Percentiles rank a stretch among this genome's conserved stretches.
Conservation (phyloP, 2,113 vertebrate species). For the Coregonus clupeaformis region DNA sequence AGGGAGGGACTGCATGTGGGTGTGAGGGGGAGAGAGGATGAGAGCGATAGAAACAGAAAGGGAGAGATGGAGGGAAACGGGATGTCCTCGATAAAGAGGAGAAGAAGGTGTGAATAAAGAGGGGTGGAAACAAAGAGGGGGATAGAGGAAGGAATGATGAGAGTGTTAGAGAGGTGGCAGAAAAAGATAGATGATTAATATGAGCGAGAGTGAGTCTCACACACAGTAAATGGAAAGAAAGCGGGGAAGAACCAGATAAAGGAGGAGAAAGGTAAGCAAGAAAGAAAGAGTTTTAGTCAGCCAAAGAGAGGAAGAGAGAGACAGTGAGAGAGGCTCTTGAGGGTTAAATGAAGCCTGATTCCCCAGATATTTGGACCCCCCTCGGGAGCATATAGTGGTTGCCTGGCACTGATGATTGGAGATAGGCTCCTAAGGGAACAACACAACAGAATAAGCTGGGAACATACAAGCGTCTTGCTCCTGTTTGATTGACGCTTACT, state of each 20-base stretch:
- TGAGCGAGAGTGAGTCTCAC: not conserved
- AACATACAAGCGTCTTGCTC: slow-evolving; percentile 1
- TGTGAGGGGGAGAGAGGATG: not conserved
- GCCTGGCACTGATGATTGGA: slow-evolving; percentile 30
- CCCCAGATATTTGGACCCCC: slow-evolving; percentile 7
- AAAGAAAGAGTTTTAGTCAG: slow-evolving; percentile 14
- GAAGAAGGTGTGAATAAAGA: not conserved
- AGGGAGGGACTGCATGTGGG: not conserved
- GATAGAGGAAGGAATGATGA: not conserved
- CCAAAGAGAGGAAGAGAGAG: not conserved
- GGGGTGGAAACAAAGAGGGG: not conserved
- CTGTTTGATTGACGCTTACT: not conserved
- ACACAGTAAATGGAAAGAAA: not conserved
- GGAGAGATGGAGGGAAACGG: not conserved
- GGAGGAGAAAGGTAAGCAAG: not conserved
- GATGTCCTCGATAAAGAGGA: not conserved
- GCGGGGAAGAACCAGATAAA: not conserved
- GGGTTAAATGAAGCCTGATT: slow-evolving; percentile 13
- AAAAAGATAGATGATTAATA: not conserved
- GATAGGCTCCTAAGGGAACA: slow-evolving; percentile 14
- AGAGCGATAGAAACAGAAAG: not conserved
- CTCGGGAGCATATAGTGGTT: slow-evolving; percentile 16
- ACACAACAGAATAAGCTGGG: not conserved
- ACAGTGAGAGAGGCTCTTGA: not conserved
- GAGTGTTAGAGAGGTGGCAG: not conserved